Base-by-base conservation (phyloP, 2,113 vertebrate genomes). In the Lipophrys pholis region DNA sequence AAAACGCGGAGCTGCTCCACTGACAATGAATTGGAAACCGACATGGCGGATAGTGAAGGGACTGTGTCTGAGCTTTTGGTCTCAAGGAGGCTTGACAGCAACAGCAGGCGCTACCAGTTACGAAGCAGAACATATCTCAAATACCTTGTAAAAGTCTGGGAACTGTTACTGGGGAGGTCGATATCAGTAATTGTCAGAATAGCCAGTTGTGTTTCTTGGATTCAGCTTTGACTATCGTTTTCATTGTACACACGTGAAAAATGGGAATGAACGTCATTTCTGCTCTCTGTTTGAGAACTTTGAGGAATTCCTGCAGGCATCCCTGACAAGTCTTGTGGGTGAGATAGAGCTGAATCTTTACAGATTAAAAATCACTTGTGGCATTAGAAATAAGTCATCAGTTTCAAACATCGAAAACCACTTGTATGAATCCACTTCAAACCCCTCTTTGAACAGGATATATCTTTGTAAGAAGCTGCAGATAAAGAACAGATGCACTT, bases 11-110 rank as follows among this genome's bases (percentile, higher is more conserved):
- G 61, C 66, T 87, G 78, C 82, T 87, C 73, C 71, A 51, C 71
- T 78, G 80, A 61, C 76, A 82, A 51, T 82, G 82, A 87, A 82
- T 82, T 57, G 65, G 46, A 81, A 69, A 56, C 73, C 83, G 74
- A 84, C 76, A 77, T 80, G 70, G 76, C 81, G 81, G 78, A 74
- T 82, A 73, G 73, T 67, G 57, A 43, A 17, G 52, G 11, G 35
- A 72, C 58, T 76, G 60, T 78, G 60, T 78, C 57, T 78, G 76
- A 65, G 40, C 57, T 68, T 76, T 53, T 53, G 69, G 77, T 83
- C 76, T 72, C 46, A 40, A 76, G 53, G 41, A 39, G 14, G 42
- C 64, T 85, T 81, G 82, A 76, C 66, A 76, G 76, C 21, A 82
- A 63, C 53, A 60, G 45, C 48, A 61, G 63, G 56, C 6, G n/a